Evolutionary conservation across 2,797 vertebrate genomes (phyloP).

Genomic region (Leptodactylus fallax): DNA sequence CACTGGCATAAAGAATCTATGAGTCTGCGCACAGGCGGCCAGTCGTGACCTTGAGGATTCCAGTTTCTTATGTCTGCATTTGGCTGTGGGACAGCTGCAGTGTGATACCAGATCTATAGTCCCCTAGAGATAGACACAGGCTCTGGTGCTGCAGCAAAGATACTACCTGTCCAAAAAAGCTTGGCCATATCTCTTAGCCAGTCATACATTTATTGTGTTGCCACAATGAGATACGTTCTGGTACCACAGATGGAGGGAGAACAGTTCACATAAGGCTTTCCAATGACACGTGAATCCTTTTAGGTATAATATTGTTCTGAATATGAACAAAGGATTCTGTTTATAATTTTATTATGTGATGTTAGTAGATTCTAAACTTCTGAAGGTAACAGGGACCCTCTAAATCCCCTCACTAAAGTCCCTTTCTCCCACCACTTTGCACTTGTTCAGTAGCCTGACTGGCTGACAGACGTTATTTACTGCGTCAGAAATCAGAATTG

Average conservation of each 20-base stretch:
- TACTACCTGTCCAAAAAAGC: slow-evolving; percentile 22
- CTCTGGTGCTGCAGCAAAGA: slow-evolving; percentile 29
- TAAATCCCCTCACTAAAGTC: too few relatives aligned
- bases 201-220: slow-evolving; percentile 27
- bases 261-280: slow-evolving; percentile 1
- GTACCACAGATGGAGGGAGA: slow-evolving; percentile 18
- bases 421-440: too few relatives aligned
- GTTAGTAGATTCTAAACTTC: background rate
- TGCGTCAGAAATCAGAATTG: too few relatives aligned
- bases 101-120: slow-evolving; percentile 59
- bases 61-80: slow-evolving; percentile 55
- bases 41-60: slow-evolving; percentile 61
- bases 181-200: slow-evolving; percentile 31
- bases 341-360: background rate
- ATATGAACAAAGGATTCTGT: background rate
- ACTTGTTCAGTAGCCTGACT: too few relatives aligned
- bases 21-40: slow-evolving; percentile 39
- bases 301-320: background rate
- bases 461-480: too few relatives aligned
- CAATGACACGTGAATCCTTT: background rate
- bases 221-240: slow-evolving; percentile 29
- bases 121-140: slow-evolving; percentile 39
- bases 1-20: slow-evolving; percentile 14
- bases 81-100: slow-evolving; percentile 60
- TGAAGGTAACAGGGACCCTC: background rate